Conservation (phyloP, 2,888 invertebrate species). For the Hemithea aestivaria region DNA sequence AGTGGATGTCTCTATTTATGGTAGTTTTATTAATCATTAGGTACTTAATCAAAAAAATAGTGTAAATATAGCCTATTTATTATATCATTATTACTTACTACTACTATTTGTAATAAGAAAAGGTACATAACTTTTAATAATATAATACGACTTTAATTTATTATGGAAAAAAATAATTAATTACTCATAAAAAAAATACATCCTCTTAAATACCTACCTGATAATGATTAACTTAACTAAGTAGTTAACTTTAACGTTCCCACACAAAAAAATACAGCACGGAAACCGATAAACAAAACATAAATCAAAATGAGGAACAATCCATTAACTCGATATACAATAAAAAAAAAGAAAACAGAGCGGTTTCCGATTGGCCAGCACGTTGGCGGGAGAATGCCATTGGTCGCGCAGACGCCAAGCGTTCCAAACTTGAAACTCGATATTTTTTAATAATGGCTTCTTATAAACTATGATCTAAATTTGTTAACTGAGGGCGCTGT, state of each 20-base stretch:
- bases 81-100: too few relatives aligned
- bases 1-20: too few relatives aligned
- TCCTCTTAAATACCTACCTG: too few relatives aligned
- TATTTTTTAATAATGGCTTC: conserved; percentile 79
- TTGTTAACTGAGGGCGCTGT: conserved; percentile 78
- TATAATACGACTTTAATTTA: too few relatives aligned
- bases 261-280: conserved; percentile 18
- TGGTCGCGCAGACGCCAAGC: conserved; percentile 56
- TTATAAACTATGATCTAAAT: too few relatives aligned
- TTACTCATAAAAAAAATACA: not conserved
- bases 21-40: too few relatives aligned
- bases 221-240: too few relatives aligned
- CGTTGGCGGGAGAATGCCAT: conserved; percentile 55
- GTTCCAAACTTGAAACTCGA: conserved; percentile 72
- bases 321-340: conserved; percentile 71
- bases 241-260: not conserved
- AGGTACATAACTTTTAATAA: too few relatives aligned
- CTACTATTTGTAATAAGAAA: too few relatives aligned
- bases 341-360: conserved; percentile 61
- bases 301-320: conserved; percentile 76
- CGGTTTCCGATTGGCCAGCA: conserved; percentile 55
- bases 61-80: too few relatives aligned
- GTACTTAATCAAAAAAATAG: too few relatives aligned
- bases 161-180: too few relatives aligned
- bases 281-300: conserved; percentile 50